phyloP scores from a whole-genome alignment of 2,888 invertebrate species.

The Lamellibrachia satsuma region DNA sequence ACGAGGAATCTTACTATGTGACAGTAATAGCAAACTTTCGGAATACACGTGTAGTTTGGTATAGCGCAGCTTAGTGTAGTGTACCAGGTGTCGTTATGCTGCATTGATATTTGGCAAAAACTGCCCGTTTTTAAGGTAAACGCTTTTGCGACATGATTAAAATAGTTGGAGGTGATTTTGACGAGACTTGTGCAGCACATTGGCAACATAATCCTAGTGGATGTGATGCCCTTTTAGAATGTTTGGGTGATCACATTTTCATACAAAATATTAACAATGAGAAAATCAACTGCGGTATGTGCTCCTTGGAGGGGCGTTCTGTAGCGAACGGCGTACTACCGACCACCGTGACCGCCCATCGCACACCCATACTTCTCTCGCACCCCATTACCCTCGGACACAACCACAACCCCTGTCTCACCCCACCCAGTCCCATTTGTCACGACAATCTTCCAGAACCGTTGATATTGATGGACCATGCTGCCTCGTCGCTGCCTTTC shows the following conservation, averaged over 20 bases:
- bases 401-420: neutral
- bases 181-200: no score
- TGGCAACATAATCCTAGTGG: no score
- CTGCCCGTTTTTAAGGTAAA: no score
- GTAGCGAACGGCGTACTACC: neutral
- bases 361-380: neutral
- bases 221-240: no score
- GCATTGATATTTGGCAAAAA: no score
- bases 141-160: no score
- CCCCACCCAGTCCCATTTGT: neutral
- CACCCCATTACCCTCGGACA: neutral
- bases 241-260: no score
- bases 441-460: neutral
- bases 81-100: neutral
- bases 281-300: no score
- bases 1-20: neutral
- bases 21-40: neutral
- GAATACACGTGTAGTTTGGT: neutral
- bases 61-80: neutral
- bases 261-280: no score
- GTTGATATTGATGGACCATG: neutral
- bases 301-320: no score
- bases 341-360: neutral
- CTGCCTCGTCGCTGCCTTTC: neutral
- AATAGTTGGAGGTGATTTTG: no score